Conservation (phyloP, 2,888 invertebrate species). For the Corythucha ciliata region DNA sequence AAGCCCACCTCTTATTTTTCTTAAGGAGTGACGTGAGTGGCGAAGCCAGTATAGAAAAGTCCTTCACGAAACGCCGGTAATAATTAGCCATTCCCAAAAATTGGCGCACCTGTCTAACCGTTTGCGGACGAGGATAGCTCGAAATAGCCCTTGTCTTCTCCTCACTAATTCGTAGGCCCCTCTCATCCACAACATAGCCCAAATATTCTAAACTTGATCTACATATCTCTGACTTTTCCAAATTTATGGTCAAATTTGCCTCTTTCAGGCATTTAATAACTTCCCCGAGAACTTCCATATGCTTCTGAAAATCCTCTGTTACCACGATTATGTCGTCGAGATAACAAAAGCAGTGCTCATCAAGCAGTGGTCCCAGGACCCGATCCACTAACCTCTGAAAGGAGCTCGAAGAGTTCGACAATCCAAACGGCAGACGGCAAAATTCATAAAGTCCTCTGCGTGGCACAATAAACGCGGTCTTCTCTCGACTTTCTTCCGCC, state of each 20-base stretch:
- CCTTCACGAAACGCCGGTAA: constrained; percentile 34
- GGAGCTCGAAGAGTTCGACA: constrained; percentile 23
- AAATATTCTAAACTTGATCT: constrained; percentile 15
- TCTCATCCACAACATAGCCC: constrained; percentile 20
- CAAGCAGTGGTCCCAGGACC: constrained; percentile 15
- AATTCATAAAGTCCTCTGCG: constrained; percentile 35
- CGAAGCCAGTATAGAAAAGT: constrained; percentile 30
- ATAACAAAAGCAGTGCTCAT: constrained; percentile 17
- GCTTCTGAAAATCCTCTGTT: constrained; percentile 12
- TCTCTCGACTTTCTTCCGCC: constrained; percentile 23
- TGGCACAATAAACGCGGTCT: constrained; percentile 32
- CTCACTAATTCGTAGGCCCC: constrained; percentile 21
- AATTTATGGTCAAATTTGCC: constrained; percentile 11
- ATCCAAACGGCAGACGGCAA: constrained; percentile 29
- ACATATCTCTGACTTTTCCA: constrained; percentile 21
- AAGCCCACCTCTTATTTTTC: constrained; percentile 21
- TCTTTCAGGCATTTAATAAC: constrained; percentile 4
- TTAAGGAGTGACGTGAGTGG: constrained; percentile 32
- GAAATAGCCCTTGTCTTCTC: constrained; percentile 21
- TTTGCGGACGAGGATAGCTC: constrained; percentile 18
- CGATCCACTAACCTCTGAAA: constrained; percentile 29
- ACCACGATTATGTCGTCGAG: constrained; percentile 15
- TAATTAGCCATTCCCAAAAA: constrained; percentile 25
- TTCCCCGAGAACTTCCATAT: constrained; percentile 9
- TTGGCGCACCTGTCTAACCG: constrained; percentile 12